Evolutionary conservation across 2,113 vertebrate genomes (phyloP), one percentile per base, ranked within the genome.

Genomic region (Leptocoma aspasia): DNA sequence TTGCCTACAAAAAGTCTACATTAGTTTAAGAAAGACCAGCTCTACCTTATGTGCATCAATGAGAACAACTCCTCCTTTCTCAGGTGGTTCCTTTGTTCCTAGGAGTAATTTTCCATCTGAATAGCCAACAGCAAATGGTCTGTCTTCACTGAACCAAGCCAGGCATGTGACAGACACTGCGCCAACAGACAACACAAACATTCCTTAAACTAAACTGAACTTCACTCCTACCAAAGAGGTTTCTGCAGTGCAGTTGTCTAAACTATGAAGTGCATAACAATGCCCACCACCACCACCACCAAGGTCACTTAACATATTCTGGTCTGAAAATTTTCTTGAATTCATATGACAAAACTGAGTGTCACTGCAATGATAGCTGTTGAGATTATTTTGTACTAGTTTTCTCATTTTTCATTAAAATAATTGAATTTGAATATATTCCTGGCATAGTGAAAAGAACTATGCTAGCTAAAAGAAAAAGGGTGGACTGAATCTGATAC

Each of bases 141-240:
- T 98, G 94, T 99, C 99, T 95, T 99, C 99, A 60, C 99, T 99
- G 98, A 98, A 99, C 99, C 99, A 99, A 53, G 99, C 99, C 13
- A 99, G 99, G 94, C 99, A 98, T 66, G 99, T 99, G 87, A 99
- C 98, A 45, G 99, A 99, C 89, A 99, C 99, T 99, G 83, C 0
- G 1, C 47, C 35, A 68, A 87, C 30, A 94, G 49, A 89, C 2
- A 87, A 68, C 65, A 75, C 44, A 64, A 65, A 57, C 33, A 52
- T 41, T 59, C 22, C 19, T 30, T 35, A 30, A 54, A 73, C 39
- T 49, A 13, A 76, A 53, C 5, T 30, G 6, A 72, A 65, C 41
- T 35, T 75, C 35, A 42, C 18, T 53, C n/a, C 49, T 44, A 54
- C 14, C 53, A 71, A 68, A 39, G 44, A 81, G 5, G 13, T 35